Evolutionary conservation across 2,797 vertebrate genomes (phyloP).

Genomic region (Pseudochirops cupreus): DNA sequence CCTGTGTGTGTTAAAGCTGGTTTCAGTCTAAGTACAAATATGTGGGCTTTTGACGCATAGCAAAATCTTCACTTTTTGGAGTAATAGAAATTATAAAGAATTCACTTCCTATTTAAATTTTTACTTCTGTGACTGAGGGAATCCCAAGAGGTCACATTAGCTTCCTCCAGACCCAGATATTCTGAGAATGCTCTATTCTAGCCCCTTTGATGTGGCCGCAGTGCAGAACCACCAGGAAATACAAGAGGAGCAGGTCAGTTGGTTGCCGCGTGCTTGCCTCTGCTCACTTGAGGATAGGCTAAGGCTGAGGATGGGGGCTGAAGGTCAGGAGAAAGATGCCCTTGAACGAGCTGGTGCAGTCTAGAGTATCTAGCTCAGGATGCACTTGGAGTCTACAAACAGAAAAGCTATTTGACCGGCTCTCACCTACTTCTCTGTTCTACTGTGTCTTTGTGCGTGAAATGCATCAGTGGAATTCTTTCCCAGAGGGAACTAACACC

Average conservation of each 20-base stretch:
- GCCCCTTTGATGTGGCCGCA: not conserved
- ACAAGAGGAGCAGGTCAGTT: not conserved
- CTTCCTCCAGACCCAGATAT: not conserved
- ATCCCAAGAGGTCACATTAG: not conserved
- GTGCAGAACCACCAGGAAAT: not conserved
- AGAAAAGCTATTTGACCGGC: not conserved
- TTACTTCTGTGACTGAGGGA: too few species aligned
- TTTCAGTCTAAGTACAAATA: conserved; percentile 1
- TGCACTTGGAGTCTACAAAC: not conserved
- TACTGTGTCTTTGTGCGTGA: not conserved
- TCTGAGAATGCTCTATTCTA: not conserved
- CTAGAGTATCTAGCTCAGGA: not conserved
- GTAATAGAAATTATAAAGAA: conserved; percentile 24
- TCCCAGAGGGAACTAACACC: not conserved
- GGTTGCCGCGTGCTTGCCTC: not conserved
- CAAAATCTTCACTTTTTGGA: not conserved
- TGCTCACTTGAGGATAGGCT: not conserved
- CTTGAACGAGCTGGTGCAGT: not conserved
- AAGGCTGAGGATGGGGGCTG: not conserved
- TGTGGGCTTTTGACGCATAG: not conserved
- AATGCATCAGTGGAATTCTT: not conserved
- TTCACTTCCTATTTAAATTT: conserved; percentile 8
- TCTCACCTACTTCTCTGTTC: not conserved
- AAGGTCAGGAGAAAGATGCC: not conserved
- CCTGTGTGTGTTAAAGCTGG: not conserved